Base-by-base conservation (phyloP, 2,113 vertebrate species). In the Perognathus longimembris region DNA sequence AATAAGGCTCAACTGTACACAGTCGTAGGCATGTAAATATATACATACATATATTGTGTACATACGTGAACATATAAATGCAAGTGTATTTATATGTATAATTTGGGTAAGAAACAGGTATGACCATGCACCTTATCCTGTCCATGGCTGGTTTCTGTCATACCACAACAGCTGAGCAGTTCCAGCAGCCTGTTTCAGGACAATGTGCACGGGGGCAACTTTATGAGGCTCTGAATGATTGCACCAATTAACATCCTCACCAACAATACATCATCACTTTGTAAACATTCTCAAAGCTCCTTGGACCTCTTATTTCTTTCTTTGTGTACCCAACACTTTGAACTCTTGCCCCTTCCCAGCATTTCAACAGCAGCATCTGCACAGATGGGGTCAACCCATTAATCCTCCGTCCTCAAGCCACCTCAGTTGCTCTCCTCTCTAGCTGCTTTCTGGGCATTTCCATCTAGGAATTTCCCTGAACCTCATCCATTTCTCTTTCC, bases 271-370 rank as follows among this genome's bases (percentile, higher is more conserved):
- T 10, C 40, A 81, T 18, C 17, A 71, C 45, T 63, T 42, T 66
- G 76, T 71, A 94, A 89, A 90, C 80, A 26, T 61, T 80, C 45
- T 18, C 45, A 69, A 81, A 69, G 7, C 38, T 88, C 34, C 38
- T 88, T 89, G 79, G 66, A 45, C 76, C 34, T 94, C 38, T 79
- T 59, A 26, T 36, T 15, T 57, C 18, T 1, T 57, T 71, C 78
- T 74, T 87, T 70, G 42, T 32, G 88, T n/a, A 90, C 3, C 61
- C 5, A 76, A 67, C 5, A 57, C 40, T 24, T 69, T 17, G 12
- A 83, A 63, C n/a, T 73, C 66, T 36, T 70, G 87, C 4, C 45
- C 81, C 66, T 50, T 80, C 36, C 70, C 9, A 32, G 0, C 28
- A 24, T 74, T 89, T 73, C 63, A 50, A 80, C 38, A 81, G 90